These are phyloP conservation scores for Linhomoeus sp. DNA, from an alignment of 2,888 invertebrate species.

Conservation along the genomic window DNA sequence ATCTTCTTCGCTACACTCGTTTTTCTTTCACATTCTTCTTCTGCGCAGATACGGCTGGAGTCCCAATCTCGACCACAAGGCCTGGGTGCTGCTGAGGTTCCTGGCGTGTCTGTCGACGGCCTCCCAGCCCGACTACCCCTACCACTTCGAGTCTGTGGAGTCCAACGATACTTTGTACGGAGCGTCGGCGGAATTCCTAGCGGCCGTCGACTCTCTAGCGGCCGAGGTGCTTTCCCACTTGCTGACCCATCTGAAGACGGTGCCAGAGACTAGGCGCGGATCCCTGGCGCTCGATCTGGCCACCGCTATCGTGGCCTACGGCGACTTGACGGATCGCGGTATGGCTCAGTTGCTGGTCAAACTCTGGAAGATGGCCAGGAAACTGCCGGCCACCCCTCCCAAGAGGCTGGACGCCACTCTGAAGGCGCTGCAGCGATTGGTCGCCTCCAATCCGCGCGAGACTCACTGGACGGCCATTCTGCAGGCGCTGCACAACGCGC, in stretches of 20 bases:
- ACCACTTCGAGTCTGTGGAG: conserved; percentile 68
- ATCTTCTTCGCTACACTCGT: too few relatives aligned
- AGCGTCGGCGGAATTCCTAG: conserved; percentile 60
- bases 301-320: conserved; percentile 40
- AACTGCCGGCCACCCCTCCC: too few relatives aligned
- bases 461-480: too few relatives aligned
- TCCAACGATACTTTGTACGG: conserved; percentile 83
- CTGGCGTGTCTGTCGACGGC: conserved; percentile 56
- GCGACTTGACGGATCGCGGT: conserved; percentile 28
- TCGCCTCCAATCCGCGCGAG: too few relatives aligned
- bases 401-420: conserved; percentile 35
- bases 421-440: conserved; percentile 16
- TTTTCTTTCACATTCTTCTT: too few relatives aligned
- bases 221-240: conserved; percentile 56
- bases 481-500: too few relatives aligned
- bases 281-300: conserved; percentile 26
- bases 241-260: conserved; percentile 44
- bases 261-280: conserved; percentile 38
- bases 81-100: conserved; percentile 49
- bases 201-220: conserved; percentile 54
- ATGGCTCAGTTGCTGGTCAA: conserved; percentile 51
- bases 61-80: conserved; percentile 40
- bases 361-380: conserved; percentile 56
- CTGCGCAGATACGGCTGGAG: conserved; percentile 33
- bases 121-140: conserved; percentile 59